A percentile compares a stretch with the other conserved stretches of the same genome.
Evolutionary conservation across 2,888 invertebrate genomes (phyloP).

Genomic region (Pseudolycoriella hygida): DNA sequence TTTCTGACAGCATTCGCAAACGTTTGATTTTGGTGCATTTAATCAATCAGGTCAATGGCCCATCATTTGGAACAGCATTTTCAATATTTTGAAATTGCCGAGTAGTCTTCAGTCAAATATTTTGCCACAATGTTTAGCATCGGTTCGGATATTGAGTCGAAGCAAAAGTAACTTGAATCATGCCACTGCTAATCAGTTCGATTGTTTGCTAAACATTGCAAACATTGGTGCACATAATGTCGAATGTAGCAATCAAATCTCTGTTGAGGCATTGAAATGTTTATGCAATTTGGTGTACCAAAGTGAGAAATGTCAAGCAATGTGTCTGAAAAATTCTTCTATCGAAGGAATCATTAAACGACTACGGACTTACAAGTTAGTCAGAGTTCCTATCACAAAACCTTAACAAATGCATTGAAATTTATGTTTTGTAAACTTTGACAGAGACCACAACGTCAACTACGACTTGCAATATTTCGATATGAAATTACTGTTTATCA

Average conservation of each 20-base stretch:
- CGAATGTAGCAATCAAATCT: conserved; percentile 32
- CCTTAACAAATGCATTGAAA: too few relatives aligned
- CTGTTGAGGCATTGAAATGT: conserved; percentile 69
- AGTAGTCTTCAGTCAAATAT: conserved; percentile 12
- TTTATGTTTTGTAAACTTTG: too few relatives aligned
- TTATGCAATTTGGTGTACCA: conserved; percentile 80
- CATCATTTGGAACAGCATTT: conserved; percentile 23
- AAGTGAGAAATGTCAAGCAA: conserved; percentile 39
- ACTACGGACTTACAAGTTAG: conserved; percentile 40
- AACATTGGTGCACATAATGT: conserved; percentile 34
- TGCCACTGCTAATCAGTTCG: conserved; percentile 47
- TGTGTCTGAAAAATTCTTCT: conserved; percentile 41
- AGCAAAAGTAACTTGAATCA: conserved; percentile 56
- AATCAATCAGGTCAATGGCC: conserved; percentile 25
- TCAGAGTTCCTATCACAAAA: background rate
- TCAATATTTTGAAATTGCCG: conserved; percentile 21
- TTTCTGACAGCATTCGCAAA: conserved; percentile 20
- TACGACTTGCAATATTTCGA: conserved; percentile 69
- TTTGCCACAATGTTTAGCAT: conserved; percentile 21
- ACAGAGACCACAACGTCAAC: conserved; percentile 38
- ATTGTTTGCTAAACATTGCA: conserved; percentile 46
- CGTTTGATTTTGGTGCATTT: conserved; percentile 23
- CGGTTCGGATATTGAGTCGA: conserved; percentile 40
- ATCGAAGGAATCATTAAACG: conserved; percentile 56
- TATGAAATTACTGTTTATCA: conserved; percentile 71